A percentile compares a stretch with the other conserved stretches of the same genome.
phyloP scores from a whole-genome alignment of 2,797 vertebrate species.

The Diceros bicornis region DNA sequence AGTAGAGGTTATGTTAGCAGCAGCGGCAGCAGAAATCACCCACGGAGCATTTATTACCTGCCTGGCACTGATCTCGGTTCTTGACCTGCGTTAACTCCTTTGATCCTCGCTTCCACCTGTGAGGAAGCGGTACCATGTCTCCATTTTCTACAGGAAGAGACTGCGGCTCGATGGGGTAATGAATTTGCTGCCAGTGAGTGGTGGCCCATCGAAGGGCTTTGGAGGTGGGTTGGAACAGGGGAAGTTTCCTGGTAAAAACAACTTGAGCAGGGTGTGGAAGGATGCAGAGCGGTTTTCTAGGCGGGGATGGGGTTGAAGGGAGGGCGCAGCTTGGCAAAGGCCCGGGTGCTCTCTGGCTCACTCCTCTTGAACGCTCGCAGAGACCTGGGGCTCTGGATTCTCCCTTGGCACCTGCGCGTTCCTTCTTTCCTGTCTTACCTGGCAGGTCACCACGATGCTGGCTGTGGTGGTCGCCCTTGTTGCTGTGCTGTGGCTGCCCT shows the following conservation, averaged over 20 bases:
- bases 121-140: not conserved
- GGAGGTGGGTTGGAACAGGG: not conserved
- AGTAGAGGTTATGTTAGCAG: not conserved
- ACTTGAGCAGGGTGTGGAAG: not conserved
- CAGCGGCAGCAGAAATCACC: not conserved
- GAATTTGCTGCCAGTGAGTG: not conserved
- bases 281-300: not conserved
- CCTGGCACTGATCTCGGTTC: not conserved
- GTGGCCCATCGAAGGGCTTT: not conserved
- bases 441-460: slow-evolving; percentile 96
- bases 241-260: not conserved
- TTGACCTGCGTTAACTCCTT: not conserved
- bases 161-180: not conserved
- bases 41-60: rapidly evolving
- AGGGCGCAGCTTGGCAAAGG: too few species aligned
- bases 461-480: slow-evolving; percentile 94
- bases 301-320: not conserved
- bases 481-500: slow-evolving; percentile 95
- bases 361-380: not conserved
- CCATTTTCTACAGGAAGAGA: not conserved
- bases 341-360: rapidly evolving
- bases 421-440: slow-evolving; percentile 14
- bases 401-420: rapidly evolving
- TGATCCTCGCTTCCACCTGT: not conserved
- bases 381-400: not conserved